phyloP scores from a whole-genome alignment of 1,140 invertebrate genomes.

The Halictus rubicundus region DNA sequence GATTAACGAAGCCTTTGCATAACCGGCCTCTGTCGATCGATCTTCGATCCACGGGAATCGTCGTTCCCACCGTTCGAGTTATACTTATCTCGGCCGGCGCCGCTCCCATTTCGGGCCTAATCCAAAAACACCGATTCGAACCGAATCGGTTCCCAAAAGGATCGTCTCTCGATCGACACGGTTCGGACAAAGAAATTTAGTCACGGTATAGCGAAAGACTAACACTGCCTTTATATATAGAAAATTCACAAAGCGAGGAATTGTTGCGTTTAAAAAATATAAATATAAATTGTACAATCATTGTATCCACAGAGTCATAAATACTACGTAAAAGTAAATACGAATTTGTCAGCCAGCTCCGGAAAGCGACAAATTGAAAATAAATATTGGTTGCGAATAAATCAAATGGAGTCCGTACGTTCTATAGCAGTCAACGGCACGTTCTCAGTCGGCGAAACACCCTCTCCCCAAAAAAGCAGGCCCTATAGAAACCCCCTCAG shows the following conservation, averaged over 20 bases:
- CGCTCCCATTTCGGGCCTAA: neutral
- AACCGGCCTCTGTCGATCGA: constrained; percentile 54
- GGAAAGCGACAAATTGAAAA: too few relatives aligned
- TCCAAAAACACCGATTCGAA: neutral
- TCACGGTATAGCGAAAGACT: too few relatives aligned
- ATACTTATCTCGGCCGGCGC: neutral
- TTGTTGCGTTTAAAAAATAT: too few relatives aligned
- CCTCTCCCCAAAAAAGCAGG: neutral
- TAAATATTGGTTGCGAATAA: neutral
- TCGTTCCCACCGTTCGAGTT: constrained; percentile 3
- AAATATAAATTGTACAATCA: too few relatives aligned
- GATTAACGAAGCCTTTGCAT: constrained; percentile 62
- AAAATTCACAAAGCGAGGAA: too few relatives aligned
- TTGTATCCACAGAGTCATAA: too few relatives aligned
- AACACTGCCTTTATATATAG: too few relatives aligned
- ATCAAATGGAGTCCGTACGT: neutral
- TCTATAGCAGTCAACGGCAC: neutral
- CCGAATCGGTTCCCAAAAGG: too few relatives aligned
- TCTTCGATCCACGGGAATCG: constrained; percentile 39
- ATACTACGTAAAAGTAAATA: too few relatives aligned
- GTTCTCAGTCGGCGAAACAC: neutral
- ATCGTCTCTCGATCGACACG: too few relatives aligned
- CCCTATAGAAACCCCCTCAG: neutral
- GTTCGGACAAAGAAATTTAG: too few relatives aligned
- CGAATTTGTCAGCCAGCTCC: too few relatives aligned